Base-by-base conservation (phyloP, 2,888 invertebrate genomes). In the Sphinx pinastri region DNA sequence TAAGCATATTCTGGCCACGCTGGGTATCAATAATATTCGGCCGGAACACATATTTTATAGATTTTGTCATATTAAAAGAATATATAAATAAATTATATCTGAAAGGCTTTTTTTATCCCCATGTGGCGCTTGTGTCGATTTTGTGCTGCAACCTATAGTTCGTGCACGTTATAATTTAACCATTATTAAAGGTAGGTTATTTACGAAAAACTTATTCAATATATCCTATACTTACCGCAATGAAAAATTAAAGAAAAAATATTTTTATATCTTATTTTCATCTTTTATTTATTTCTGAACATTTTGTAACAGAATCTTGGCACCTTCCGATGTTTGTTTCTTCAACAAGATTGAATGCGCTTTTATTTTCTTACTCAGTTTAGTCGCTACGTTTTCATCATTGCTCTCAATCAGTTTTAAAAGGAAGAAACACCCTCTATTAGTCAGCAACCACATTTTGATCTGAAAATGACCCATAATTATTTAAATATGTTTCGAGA, bases 401-500 rank as follows among this genome's bases (percentile, higher is more conserved):
- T 95, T 95, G 79, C 95, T 96, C 88, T 97, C 97, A 59, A 96
- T 93, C 25, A 96, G 83, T 68, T 95, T 94, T 2, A 97, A 87
- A 11, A 98, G 87, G 70, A 97, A 92, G 85, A 97, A 98, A 79
- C 97, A 97, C 0, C 96, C 97, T 75, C 98, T 94, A 81, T 98
- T 98, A 58, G 95, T 95, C 63, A 93, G 87, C 68, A 97, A 85
- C 97, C 97, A 97, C 14, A 86, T 81, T 73, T 94, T 85, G 2
- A 97, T 79, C 96, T 96, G 86, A 69, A 94, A 91, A 73, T 71
- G 14, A 13, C 38, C 5, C 38, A 51, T 51, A 10, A 51, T 51
- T 51, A 51, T 13, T 11, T 13, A 10, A 12, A 13, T 51, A 51
- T 51, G 12, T 51, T 51, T 11, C 51, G 10, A 38, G 38, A 38